Conservation (phyloP, 2,113 vertebrate species). For the Sebastes schlegelii region DNA sequence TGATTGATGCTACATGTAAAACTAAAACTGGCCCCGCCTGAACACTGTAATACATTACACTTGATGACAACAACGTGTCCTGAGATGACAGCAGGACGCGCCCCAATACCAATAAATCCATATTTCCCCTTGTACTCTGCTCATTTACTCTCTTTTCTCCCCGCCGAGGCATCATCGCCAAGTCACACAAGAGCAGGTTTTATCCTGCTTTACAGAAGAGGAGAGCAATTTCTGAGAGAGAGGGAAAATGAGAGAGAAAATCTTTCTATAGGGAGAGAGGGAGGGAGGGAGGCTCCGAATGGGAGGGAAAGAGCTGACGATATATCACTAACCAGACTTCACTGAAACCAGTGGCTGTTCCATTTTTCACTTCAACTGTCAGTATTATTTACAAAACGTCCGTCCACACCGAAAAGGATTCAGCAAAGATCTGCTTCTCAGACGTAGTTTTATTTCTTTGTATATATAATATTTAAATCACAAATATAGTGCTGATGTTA, state of each 20-base stretch:
- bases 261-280: conserved; percentile 10
- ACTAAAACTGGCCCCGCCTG: conserved; percentile 58
- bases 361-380: conserved; percentile 35
- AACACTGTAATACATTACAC: conserved; percentile 70
- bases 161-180: conserved; percentile 34
- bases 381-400: conserved; percentile 33
- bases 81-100: conserved; percentile 61
- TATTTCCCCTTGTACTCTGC: conserved; percentile 59
- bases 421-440: conserved; percentile 1
- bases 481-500: background rate
- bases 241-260: conserved; percentile 22
- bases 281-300: background rate
- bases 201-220: conserved; percentile 45
- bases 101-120: conserved; percentile 74
- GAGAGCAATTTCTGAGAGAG: conserved; percentile 34
- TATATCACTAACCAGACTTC: conserved; percentile 29
- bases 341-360: conserved; percentile 28
- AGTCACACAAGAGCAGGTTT: conserved; percentile 56
- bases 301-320: conserved; percentile 12
- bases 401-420: background rate
- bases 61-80: conserved; percentile 59
- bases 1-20: conserved; percentile 78
- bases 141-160: conserved; percentile 60
- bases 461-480: background rate
- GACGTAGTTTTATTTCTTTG: background rate